Conservation (phyloP, 1,140 invertebrate species). For the Aleiodes sp. region DNA sequence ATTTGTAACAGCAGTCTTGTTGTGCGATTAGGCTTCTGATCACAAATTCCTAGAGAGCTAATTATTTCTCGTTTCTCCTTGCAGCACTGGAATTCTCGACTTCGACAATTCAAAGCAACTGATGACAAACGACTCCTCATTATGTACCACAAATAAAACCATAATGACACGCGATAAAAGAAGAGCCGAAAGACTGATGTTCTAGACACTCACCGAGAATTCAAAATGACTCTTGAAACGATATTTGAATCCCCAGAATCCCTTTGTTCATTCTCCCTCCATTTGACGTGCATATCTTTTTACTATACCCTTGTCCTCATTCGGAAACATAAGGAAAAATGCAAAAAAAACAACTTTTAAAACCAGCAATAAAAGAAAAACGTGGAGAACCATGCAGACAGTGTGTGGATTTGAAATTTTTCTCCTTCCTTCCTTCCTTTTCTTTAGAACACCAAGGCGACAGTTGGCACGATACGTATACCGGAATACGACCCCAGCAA, state of each 20-base stretch:
- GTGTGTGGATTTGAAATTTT: constrained; percentile 50
- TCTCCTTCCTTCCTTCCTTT: constrained; percentile 11
- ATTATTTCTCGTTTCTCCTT: too few relatives aligned
- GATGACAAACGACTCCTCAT: constrained; percentile 3
- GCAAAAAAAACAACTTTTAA: constrained; percentile 62
- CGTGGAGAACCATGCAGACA: constrained; percentile 44
- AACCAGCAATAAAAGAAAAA: constrained; percentile 65
- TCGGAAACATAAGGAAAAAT: neutral
- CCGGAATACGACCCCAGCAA: neutral
- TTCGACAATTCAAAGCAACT: neutral
- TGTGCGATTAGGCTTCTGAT: too few relatives aligned
- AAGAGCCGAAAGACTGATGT: constrained; percentile 50
- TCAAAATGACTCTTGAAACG: constrained; percentile 52
- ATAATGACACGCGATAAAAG: constrained; percentile 25
- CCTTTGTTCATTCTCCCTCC: neutral
- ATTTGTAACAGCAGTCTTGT: too few relatives aligned
- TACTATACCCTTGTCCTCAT: neutral
- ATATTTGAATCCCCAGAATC: constrained; percentile 50
- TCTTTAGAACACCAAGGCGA: constrained; percentile 45
- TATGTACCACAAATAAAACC: neutral
- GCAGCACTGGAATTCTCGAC: neutral
- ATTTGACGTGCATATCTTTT: neutral
- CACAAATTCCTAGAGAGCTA: too few relatives aligned
- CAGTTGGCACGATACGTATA: constrained; percentile 62
- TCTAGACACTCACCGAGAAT: constrained; percentile 52